A percentile compares a stretch with the other conserved stretches of the same genome.
These are phyloP conservation scores for Thermophis baileyi DNA, from an alignment of 2,113 vertebrate species.

Conservation along the genomic window DNA sequence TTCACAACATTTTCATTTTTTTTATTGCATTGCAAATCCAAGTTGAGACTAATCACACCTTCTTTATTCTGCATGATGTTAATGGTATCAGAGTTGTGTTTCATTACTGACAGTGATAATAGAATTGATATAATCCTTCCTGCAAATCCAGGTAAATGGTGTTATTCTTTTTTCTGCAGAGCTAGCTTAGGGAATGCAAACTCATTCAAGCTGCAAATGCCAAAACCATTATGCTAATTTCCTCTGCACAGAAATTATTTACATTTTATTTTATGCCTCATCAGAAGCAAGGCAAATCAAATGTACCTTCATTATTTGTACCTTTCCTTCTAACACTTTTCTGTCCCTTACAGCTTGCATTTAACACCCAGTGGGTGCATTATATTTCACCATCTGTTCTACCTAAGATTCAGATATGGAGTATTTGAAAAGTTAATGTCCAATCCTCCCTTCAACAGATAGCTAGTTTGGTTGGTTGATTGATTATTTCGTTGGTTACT, in stretches of 20 bases:
- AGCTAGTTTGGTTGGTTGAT: neutral
- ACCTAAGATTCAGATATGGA: constrained; percentile 21
- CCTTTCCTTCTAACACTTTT: constrained; percentile 47
- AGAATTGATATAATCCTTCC: constrained; percentile 40
- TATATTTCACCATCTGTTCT: constrained; percentile 46
- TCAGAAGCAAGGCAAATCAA: constrained; percentile 50
- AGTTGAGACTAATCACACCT: constrained; percentile 36
- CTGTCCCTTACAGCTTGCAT: constrained; percentile 33
- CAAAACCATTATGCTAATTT: constrained; percentile 46
- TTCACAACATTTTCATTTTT: constrained; percentile 24
- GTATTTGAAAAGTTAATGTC: constrained; percentile 39
- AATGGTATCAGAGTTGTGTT: constrained; percentile 36
- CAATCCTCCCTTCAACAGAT: constrained; percentile 6
- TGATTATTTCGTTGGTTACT: neutral
- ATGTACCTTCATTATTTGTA: constrained; percentile 40
- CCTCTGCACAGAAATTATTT: constrained; percentile 60
- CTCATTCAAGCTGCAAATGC: constrained; percentile 46
- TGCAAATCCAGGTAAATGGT: constrained; percentile 45
- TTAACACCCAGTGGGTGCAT: constrained; percentile 28
- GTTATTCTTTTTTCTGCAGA: constrained; percentile 28
- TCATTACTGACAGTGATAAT: constrained; percentile 43
- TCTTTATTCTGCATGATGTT: constrained; percentile 39
- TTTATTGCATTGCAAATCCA: constrained; percentile 29
- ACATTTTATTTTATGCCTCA: constrained; percentile 55
- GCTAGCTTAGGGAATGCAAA: constrained; percentile 28